Evolutionary conservation across 1,140 invertebrate genomes (phyloP).

Genomic region (Homarus americanus): DNA sequence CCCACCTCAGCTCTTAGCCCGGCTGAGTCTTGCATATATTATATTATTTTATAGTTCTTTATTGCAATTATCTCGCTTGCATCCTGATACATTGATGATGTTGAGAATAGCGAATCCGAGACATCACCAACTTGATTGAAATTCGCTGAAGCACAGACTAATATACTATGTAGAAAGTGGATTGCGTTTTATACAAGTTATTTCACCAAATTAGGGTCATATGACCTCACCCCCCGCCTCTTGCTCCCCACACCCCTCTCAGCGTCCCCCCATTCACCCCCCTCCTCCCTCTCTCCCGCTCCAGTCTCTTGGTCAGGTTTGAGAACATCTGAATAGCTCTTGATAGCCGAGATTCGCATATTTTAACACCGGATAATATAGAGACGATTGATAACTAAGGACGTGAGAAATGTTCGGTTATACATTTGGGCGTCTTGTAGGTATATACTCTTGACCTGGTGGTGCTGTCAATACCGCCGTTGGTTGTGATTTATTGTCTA

Average conservation of each 20-base stretch:
- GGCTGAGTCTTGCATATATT: constrained; percentile 34
- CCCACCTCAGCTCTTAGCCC: constrained; percentile 21
- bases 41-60: constrained; percentile 13
- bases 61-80: no score
- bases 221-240: background rate
- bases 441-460: no score
- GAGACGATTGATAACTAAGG: background rate
- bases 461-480: no score
- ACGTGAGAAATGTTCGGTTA: no score
- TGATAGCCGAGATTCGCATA: background rate
- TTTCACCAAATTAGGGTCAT: constrained; percentile 47
- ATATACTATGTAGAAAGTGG: no score
- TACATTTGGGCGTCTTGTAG: no score
- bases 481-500: background rate
- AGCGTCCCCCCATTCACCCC: background rate
- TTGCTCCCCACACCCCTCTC: background rate
- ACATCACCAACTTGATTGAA: no score
- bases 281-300: background rate
- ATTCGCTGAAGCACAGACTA: no score
- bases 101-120: no score
- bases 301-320: background rate
- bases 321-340: background rate
- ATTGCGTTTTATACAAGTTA: constrained; percentile 27
- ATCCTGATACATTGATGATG: no score
- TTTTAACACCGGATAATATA: background rate